phyloP scores from a whole-genome alignment of 2,888 invertebrate species.

The Sericinus montela region DNA sequence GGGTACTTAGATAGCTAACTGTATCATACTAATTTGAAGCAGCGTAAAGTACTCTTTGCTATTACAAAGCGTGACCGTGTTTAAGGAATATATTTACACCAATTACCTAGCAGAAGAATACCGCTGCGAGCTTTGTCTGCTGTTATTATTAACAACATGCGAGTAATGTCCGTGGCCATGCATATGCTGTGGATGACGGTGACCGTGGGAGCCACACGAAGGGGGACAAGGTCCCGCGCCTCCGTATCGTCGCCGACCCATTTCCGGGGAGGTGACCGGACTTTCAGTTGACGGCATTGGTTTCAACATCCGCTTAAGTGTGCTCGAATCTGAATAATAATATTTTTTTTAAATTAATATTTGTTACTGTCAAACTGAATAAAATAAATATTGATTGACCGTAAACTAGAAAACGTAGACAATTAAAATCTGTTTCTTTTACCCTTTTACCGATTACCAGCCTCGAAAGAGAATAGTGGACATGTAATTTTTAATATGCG shows the following conservation, averaged over 20 bases:
- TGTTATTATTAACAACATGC: conserved; percentile 79
- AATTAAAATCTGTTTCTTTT: no score
- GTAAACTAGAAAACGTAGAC: no score
- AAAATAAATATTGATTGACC: no score
- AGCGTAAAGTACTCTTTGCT: no score
- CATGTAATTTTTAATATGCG: no score
- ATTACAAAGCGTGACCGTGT: no score
- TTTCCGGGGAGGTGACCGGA: conserved; percentile 94
- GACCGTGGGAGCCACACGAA: conserved; percentile 80
- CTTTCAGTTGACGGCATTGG: conserved; percentile 95
- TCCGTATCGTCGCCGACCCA: conserved; percentile 89
- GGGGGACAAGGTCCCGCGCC: conserved; percentile 77
- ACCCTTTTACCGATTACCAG: no score
- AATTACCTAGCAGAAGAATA: conserved; percentile 81
- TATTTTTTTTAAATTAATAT: neutral
- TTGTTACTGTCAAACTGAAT: no score
- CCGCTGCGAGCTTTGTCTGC: conserved; percentile 83
- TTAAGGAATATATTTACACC: neutral
- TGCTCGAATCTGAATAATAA: conserved; percentile 85
- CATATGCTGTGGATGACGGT: conserved; percentile 78
- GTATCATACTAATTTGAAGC: no score
- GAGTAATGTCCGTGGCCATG: conserved; percentile 58
- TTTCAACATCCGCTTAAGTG: conserved; percentile 95
- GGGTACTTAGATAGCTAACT: no score
- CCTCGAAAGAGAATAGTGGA: no score